phyloP scores from a whole-genome alignment of 2,113 vertebrate species.

The Lycocorax pyrrhopterus region DNA sequence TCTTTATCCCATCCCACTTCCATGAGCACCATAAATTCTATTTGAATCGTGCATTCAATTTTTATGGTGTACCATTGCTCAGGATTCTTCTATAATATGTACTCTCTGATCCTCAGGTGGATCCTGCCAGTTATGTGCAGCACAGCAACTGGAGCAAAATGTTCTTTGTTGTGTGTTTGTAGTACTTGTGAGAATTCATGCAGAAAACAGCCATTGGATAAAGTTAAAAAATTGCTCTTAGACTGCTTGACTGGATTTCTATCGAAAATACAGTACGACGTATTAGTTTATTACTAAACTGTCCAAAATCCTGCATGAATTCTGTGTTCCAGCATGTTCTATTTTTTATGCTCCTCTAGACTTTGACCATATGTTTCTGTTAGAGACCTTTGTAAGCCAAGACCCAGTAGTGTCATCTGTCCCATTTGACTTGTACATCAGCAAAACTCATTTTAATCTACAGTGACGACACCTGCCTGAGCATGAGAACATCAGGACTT shows the following conservation, averaged over 20 bases:
- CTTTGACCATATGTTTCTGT: rapidly evolving
- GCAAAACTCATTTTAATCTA: background rate
- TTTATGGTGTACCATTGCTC: background rate
- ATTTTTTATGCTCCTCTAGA: background rate
- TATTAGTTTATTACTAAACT: background rate
- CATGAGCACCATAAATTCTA: background rate
- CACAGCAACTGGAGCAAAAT: background rate
- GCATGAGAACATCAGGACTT: background rate
- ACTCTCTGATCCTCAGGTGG: background rate
- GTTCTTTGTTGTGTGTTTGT: background rate
- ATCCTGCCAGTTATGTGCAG: background rate
- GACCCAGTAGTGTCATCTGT: background rate
- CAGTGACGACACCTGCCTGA: background rate
- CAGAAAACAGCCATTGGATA: background rate
- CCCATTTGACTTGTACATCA: background rate
- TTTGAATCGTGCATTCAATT: background rate
- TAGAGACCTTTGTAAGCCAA: background rate
- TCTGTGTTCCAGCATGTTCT: background rate
- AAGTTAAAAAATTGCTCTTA: background rate
- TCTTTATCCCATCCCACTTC: background rate
- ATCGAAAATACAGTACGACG: rapidly evolving
- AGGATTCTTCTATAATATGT: background rate
- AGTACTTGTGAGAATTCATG: background rate
- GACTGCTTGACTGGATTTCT: background rate
- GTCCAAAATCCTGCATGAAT: background rate